These are phyloP conservation scores for Herminia tarsipennalis DNA, from an alignment of 2,888 invertebrate genomes.

Conservation along the genomic window DNA sequence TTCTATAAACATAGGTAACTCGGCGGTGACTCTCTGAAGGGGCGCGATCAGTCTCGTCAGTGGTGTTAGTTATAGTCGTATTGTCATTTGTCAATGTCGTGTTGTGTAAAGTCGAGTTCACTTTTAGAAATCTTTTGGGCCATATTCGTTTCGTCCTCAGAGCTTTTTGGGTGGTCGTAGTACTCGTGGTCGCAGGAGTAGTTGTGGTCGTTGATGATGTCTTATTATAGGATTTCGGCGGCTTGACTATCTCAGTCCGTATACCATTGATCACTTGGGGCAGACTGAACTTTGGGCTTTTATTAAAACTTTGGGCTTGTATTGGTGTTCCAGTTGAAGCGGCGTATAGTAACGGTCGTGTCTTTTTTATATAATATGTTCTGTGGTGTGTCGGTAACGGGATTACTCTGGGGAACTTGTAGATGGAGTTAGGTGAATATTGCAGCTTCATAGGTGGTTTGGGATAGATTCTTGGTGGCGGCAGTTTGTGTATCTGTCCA, in stretches of 20 bases:
- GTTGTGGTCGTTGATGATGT: slow-evolving; percentile 56
- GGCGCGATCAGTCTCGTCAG: slow-evolving; percentile 55
- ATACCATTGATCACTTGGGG: slow-evolving; percentile 78
- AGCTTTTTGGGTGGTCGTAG: slow-evolving; percentile 65
- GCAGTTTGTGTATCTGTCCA: slow-evolving; percentile 53
- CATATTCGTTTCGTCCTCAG: slow-evolving; percentile 79
- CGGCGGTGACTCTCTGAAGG: slow-evolving; percentile 57
- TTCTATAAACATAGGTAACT: slow-evolving; percentile 55
- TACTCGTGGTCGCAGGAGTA: slow-evolving; percentile 57
- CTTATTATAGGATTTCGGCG: slow-evolving; percentile 56
- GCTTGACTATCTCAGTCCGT: slow-evolving; percentile 66
- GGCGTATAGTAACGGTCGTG: slow-evolving; percentile 57
- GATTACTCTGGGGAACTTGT: slow-evolving; percentile 69
- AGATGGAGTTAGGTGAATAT: slow-evolving; percentile 61
- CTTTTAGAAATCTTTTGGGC: slow-evolving; percentile 61
- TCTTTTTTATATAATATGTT: slow-evolving; percentile 51
- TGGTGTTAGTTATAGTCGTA: slow-evolving; percentile 49
- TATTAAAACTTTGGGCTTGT: too few relatives aligned
- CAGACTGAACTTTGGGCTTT: slow-evolving; percentile 68
- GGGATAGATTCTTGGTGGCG: slow-evolving; percentile 57
- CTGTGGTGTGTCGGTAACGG: slow-evolving; percentile 58
- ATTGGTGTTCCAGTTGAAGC: slow-evolving; percentile 60
- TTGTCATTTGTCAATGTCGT: slow-evolving; percentile 49
- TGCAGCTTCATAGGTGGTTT: slow-evolving; percentile 57
- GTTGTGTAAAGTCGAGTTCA: slow-evolving; percentile 30